phyloP scores from a whole-genome alignment of 2,797 vertebrate genomes.

The Mormyrus proboscirostris region DNA sequence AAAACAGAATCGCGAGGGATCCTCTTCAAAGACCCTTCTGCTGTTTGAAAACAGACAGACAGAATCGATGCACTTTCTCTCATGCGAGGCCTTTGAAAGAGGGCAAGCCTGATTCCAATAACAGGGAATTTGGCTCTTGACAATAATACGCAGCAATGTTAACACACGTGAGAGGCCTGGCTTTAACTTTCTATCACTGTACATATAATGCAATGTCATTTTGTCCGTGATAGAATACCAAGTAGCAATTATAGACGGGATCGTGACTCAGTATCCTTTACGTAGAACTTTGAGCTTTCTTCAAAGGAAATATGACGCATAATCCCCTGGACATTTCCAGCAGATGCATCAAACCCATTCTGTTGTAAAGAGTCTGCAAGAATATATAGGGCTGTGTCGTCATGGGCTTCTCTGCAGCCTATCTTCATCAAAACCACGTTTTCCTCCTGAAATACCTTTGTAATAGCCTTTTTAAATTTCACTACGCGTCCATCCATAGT shows the following conservation, averaged over 20 bases:
- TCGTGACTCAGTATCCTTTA: neutral
- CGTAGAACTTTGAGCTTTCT: neutral
- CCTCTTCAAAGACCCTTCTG: neutral
- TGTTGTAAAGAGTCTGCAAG: neutral
- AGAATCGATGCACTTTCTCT: constrained; percentile 15
- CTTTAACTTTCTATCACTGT: neutral
- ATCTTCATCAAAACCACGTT: neutral
- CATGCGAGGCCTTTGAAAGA: neutral
- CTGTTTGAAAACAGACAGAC: constrained; percentile 4
- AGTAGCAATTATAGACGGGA: neutral
- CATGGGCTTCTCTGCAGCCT: neutral
- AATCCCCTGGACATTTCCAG: neutral
- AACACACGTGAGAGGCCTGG: neutral
- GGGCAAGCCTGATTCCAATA: neutral
- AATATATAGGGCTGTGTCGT: neutral
- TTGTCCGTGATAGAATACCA: neutral
- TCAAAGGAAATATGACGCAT: neutral
- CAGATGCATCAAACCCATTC: neutral
- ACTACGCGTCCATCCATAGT: neutral
- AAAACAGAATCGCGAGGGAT: neutral
- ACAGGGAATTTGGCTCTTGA: neutral
- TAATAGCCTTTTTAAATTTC: neutral
- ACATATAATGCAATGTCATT: neutral
- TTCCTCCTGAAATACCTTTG: neutral
- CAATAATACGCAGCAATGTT: neutral